phyloP scores from a whole-genome alignment of 2,888 invertebrate genomes.

The Tenthredo distinguenda region DNA sequence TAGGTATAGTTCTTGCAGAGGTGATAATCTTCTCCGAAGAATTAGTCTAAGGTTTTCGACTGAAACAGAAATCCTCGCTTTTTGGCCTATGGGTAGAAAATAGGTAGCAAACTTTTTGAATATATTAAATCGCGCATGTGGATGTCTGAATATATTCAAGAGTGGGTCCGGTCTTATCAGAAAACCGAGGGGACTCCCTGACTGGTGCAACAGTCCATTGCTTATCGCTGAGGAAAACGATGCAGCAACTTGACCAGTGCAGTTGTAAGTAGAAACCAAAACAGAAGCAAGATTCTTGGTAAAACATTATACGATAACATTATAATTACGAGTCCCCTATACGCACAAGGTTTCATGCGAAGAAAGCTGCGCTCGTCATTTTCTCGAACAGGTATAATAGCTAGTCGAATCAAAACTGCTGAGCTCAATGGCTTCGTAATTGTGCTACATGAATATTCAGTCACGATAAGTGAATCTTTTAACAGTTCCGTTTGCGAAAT shows the following conservation, averaged over 20 bases:
- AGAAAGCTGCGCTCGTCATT: not conserved
- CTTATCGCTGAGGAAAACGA: not conserved
- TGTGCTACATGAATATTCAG: conserved; percentile 20
- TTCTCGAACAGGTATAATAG: not conserved
- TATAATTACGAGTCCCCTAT: not conserved
- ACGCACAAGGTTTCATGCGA: not conserved
- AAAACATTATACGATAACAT: not conserved
- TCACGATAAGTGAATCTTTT: not conserved
- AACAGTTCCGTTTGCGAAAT: not conserved
- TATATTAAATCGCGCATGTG: not conserved
- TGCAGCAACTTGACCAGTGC: not conserved
- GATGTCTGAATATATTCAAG: not conserved
- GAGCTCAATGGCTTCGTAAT: conserved; percentile 15
- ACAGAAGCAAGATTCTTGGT: not conserved
- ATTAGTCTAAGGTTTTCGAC: not conserved
- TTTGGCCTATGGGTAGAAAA: not conserved
- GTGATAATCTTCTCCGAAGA: not conserved
- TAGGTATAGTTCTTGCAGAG: not conserved
- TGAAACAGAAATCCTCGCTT: not conserved
- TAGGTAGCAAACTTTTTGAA: not conserved
- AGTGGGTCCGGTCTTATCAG: not conserved
- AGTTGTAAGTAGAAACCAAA: not conserved
- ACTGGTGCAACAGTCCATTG: not conserved
- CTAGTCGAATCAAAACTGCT: conserved; percentile 6
- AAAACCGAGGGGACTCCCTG: not conserved